phyloP scores from a whole-genome alignment of 1,140 invertebrate genomes.

The Lasioglossum albipes region DNA sequence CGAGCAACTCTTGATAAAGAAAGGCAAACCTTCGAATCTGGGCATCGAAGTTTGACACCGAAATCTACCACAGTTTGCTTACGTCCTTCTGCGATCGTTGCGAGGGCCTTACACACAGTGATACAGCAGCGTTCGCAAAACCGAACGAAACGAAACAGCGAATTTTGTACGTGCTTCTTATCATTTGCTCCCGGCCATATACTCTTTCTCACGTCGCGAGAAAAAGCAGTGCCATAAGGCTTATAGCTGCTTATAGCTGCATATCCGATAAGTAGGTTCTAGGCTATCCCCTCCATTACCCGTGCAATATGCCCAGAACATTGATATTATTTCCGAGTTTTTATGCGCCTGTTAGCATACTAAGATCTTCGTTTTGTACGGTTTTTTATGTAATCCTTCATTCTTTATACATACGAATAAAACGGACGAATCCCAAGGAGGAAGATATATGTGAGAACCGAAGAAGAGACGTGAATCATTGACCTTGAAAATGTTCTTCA shows the following conservation, averaged over 20 bases:
- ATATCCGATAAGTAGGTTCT: constrained; percentile 5
- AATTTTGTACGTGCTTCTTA: constrained; percentile 12
- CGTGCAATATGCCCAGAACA: background rate
- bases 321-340: background rate
- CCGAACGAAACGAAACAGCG: background rate
- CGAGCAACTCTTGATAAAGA: constrained; percentile 82
- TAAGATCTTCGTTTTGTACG: background rate
- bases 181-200: background rate
- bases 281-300: background rate
- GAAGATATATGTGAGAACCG: background rate
- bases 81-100: background rate
- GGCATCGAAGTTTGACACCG: constrained; percentile 87
- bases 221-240: constrained; percentile 38
- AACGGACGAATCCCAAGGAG: too few relatives aligned
- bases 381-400: too few relatives aligned
- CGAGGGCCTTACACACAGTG: background rate
- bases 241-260: constrained; percentile 24
- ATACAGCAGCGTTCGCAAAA: background rate
- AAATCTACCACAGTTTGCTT: background rate
- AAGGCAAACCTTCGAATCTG: constrained; percentile 82
- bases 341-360: background rate
- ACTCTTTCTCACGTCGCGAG: background rate
- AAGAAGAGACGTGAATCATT: constrained; percentile 8
- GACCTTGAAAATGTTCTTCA: constrained; percentile 61
- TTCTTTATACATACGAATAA: too few relatives aligned